Evolutionary conservation across 2,113 vertebrate genomes (phyloP), one percentile per base, ranked within the genome.

Genomic region (Halichoeres trimaculatus): DNA sequence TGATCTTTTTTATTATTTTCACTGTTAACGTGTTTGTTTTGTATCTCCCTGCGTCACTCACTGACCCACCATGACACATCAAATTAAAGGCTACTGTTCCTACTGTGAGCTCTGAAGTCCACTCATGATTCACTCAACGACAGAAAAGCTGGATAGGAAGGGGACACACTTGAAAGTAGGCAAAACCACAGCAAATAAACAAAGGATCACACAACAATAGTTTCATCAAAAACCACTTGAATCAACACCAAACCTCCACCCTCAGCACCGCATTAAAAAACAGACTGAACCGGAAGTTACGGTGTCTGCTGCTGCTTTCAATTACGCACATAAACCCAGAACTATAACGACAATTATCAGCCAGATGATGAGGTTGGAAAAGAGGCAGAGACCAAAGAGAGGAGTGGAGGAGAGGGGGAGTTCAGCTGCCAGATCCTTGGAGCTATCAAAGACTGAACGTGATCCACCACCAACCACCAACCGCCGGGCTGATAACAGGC

Each of bases 351-450:
- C 83, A 90, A 92, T 91, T 90, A 90, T 86, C 69, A 70, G 19
- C 85, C 90, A 91, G 87, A 91, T 85, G 83, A 84, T 79, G 74
- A 80, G 69, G 74, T 78, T 26, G 68, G 86, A 88, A 89, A 88
- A 56, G 67, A 89, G 88, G 77, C 70, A 10, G 3, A 80, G 87
- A 88, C 78, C 75, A 85, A 81, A 86, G 86, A 65, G 75, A 53
- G 72, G 70, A 45, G 81, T 17, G 57, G 24, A 67, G 76, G 35
- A 69, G 83, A 55, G 79, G 81, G 60, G 48, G 66, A 30, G 76
- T 78, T 58, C 55, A 40, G 80, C 64, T 76, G 75, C 83, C 84
- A 85, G 87, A 76, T 74, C 80, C 73, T 84, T 55, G 5, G 34
- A 67, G 72, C 67, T 78, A 88, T 87, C 82, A 86, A 86, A 91